Evolutionary conservation across 2,888 invertebrate genomes (phyloP).

Genomic region (Cantharis flavilabris): DNA sequence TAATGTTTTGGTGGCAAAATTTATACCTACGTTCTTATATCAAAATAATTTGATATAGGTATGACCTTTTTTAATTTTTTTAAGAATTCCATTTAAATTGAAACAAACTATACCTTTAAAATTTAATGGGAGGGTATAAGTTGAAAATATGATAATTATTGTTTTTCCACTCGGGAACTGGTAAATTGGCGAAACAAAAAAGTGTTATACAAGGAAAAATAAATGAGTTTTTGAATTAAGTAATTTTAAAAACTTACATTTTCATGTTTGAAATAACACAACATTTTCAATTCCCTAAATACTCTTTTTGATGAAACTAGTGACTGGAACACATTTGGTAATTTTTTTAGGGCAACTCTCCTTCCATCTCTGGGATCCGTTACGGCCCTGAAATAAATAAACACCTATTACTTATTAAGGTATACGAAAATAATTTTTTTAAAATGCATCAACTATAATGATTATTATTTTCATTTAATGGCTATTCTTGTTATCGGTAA

Average conservation of each 20-base stretch:
- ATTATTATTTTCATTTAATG: neutral
- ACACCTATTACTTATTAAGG: slow-evolving; percentile 10
- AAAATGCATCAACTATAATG: neutral
- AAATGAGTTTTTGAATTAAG: too few species aligned
- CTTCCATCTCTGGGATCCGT: slow-evolving; percentile 98
- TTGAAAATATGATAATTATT: too few species aligned
- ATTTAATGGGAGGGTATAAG: too few species aligned
- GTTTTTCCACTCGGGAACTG: too few species aligned
- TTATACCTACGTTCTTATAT: too few species aligned
- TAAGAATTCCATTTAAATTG: too few species aligned
- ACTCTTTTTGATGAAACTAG: slow-evolving; percentile 98
- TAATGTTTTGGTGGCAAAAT: too few species aligned
- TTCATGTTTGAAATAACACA: slow-evolving; percentile 99
- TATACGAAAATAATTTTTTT: neutral
- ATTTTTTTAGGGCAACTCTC: slow-evolving; percentile 97
- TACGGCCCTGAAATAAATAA: slow-evolving; percentile 84
- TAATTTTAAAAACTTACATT: slow-evolving; percentile 85
- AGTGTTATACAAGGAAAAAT: too few species aligned
- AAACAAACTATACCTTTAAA: too few species aligned
- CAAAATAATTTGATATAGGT: too few species aligned
- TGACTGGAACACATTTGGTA: slow-evolving; percentile 99
- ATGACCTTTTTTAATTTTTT: too few species aligned
- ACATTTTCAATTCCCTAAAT: slow-evolving; percentile 98
- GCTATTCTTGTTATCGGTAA: neutral
- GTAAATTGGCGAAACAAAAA: too few species aligned